These are phyloP conservation scores for Harlomillsia oculata DNA, from an alignment of 1,140 invertebrate species.

Conservation along the genomic window DNA sequence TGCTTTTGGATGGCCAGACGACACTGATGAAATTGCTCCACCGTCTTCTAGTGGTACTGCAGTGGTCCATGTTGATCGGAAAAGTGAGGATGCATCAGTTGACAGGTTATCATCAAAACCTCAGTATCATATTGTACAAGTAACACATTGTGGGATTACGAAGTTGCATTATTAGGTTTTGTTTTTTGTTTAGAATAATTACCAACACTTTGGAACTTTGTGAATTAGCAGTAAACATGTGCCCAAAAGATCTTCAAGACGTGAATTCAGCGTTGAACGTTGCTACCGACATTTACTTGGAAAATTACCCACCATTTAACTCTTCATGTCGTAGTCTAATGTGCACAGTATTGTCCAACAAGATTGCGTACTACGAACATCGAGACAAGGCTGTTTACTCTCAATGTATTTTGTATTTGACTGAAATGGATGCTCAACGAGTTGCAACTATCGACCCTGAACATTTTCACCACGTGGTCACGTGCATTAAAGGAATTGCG, in stretches of 20 bases:
- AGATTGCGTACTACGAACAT: constrained; percentile 68
- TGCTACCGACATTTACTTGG: constrained; percentile 32
- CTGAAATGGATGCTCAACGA: constrained; percentile 12
- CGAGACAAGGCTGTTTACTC: constrained; percentile 75
- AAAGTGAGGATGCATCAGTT: constrained; percentile 41
- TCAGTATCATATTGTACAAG: too few relatives aligned
- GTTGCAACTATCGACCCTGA: constrained; percentile 67
- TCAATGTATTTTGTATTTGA: constrained; percentile 42
- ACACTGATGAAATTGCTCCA: constrained; percentile 69
- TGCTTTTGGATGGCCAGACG: constrained; percentile 92
- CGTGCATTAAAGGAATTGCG: constrained; percentile 48
- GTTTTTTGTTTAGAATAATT: constrained; percentile 14
- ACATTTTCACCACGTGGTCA: constrained; percentile 42
- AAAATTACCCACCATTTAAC: constrained; percentile 32
- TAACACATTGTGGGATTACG: too few relatives aligned
- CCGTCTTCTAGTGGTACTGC: constrained; percentile 43
- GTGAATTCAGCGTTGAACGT: constrained; percentile 14
- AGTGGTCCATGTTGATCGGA: constrained; percentile 36
- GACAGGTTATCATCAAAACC: constrained; percentile 14
- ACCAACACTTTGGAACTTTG: constrained; percentile 28
- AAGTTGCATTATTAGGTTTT: too few relatives aligned
- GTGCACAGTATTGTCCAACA: constrained; percentile 63
- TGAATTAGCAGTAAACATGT: constrained; percentile 26
- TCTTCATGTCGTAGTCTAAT: constrained; percentile 41
- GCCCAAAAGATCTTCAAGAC: constrained; percentile 20